Evolutionary conservation across 2,888 invertebrate genomes (phyloP).

Genomic region (Oligia strigilis): DNA sequence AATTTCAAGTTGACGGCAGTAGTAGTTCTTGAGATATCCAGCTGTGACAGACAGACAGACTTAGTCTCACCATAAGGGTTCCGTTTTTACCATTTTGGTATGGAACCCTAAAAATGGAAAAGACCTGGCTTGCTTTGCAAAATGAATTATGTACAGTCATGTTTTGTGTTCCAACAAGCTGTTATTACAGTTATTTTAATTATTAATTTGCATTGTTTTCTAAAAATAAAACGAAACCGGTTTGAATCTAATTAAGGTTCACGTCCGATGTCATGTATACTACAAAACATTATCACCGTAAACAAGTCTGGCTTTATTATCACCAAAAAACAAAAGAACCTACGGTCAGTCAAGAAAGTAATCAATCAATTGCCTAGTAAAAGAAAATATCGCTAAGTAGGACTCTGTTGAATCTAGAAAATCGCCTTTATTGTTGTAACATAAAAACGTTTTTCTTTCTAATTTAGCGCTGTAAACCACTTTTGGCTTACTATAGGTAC

Average conservation of each 20-base stretch:
- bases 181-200: not conserved
- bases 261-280: not conserved
- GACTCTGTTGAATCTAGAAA: not conserved
- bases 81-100: no score
- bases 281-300: conserved; percentile 12
- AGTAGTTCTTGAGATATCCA: no score
- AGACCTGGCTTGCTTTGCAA: not conserved
- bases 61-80: no score
- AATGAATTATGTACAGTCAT: not conserved
- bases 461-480: not conserved
- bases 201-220: not conserved
- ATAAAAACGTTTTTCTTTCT: no score
- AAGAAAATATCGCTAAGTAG: not conserved
- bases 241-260: conserved; percentile 22
- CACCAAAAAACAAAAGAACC: conserved; percentile 11
- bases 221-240: conserved; percentile 12
- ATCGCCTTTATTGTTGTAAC: not conserved
- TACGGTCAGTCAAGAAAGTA: not conserved
- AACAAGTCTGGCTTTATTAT: conserved; percentile 2
- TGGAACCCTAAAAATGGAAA: not conserved
- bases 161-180: conserved; percentile 11
- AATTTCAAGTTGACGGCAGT: no score
- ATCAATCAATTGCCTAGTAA: not conserved
- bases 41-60: no score
- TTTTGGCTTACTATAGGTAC: not conserved